Evolutionary conservation across 1,140 invertebrate species (phyloP), one percentile per base, ranked within the genome.

Genomic region (Cheumatopsyche charites): DNA sequence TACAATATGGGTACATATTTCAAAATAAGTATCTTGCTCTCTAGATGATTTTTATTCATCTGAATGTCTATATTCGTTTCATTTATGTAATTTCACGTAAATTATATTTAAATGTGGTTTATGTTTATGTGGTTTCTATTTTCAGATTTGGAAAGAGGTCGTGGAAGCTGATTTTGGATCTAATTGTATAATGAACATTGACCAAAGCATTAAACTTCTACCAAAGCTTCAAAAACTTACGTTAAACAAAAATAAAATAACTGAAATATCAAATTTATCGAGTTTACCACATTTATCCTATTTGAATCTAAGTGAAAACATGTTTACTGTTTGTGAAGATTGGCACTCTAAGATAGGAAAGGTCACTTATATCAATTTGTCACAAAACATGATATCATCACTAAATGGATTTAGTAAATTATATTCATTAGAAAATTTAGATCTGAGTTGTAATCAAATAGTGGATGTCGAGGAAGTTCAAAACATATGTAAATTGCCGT

Each of bases 311-410:
- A 92, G 91, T 0, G 90, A 92, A 77, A 97, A 96, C 84, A 84
- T 87, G 15, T 90, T 90, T 74, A 79, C 80, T 0, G 78, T 88
- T 0, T 89, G 94, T 45, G 86, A 91, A 2, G 87, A 92, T 78
- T 88, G 96, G 80, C 91, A 97, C 78, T 89, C 90, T 6, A 92
- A 91, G 80, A 86, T 98, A 67, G 95, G 94, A 1, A 96, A 97
- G 82, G 87, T 98, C n/a, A 88, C 91, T 12, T 89, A 87, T 70
- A 87, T 98, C n/a, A 91, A 95, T 79, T 79, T 98, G 42, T 91
- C 93, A 0, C 90, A 94, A 74, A 98, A 98, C 82, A 88, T 89
- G 77, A 87, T 98, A 0, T 88, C 85, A 17, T 88, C 88, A 0
- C 79, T 97, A 0, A 84, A 87, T 71, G 91, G 93, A 55, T 91